Evolutionary conservation across 2,113 vertebrate genomes (phyloP).

Genomic region (Burhinus bistriatus): DNA sequence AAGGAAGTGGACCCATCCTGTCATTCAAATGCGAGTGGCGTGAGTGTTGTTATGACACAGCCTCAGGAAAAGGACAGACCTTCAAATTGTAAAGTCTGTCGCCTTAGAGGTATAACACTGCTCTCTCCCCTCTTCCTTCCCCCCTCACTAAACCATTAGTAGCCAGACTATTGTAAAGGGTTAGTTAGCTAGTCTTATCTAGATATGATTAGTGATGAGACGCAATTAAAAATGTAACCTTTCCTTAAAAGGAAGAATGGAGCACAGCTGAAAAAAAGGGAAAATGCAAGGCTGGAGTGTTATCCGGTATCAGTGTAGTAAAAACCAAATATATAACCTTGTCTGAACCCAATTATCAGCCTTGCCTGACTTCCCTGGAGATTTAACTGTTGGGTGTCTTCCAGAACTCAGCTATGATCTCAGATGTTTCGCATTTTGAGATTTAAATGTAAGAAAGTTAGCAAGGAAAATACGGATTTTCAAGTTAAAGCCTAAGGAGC

Average conservation of each 20-base stretch:
- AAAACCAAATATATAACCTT: slow-evolving; percentile 12
- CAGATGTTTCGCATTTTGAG: slow-evolving; percentile 29
- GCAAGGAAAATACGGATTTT: slow-evolving; percentile 3
- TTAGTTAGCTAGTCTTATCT: neutral
- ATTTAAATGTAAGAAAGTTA: neutral
- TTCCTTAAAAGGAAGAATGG: slow-evolving; percentile 7
- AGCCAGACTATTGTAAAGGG: neutral
- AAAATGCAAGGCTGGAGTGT: neutral
- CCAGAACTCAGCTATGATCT: neutral
- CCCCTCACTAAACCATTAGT: neutral
- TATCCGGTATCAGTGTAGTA: neutral
- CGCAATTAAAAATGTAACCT: neutral
- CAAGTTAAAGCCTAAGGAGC: neutral
- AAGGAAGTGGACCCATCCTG: neutral
- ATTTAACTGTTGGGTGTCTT: neutral
- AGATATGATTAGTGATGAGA: neutral
- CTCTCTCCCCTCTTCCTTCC: neutral
- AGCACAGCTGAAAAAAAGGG: neutral
- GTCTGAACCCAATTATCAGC: slow-evolving; percentile 32
- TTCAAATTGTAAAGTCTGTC: neutral
- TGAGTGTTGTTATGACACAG: neutral
- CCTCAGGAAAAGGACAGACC: neutral
- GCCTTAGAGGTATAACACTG: neutral
- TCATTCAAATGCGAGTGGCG: neutral
- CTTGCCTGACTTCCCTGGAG: slow-evolving; percentile 8